phyloP scores from a whole-genome alignment of 2,113 vertebrate species.

The Mormyrus lacerda region DNA sequence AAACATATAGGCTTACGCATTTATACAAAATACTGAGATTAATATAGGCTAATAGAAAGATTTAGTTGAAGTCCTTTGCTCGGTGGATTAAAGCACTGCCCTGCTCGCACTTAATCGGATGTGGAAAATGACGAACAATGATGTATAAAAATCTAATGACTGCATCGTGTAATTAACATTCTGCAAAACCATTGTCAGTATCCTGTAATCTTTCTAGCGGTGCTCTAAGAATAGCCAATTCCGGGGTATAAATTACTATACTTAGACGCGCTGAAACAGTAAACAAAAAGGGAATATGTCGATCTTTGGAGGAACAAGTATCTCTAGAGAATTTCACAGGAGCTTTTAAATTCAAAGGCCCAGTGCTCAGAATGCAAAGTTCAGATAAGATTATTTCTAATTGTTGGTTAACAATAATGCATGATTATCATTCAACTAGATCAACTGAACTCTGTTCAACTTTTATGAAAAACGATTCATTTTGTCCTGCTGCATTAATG shows the following conservation, averaged over 20 bases:
- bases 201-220: constrained; percentile 35
- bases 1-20: not conserved
- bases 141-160: constrained; percentile 35
- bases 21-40: not conserved
- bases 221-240: constrained; percentile 46
- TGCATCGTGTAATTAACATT: constrained; percentile 32
- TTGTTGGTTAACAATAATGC: not conserved
- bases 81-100: not conserved
- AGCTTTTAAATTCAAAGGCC: not conserved
- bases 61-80: not conserved
- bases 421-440: not conserved
- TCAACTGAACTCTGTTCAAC: not conserved
- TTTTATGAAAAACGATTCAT: not conserved
- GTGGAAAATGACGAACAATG: not conserved
- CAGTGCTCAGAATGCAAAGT: not conserved
- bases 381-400: constrained; percentile 1
- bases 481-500: not conserved
- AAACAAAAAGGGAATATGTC: constrained; percentile 10
- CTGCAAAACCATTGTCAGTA: constrained; percentile 52
- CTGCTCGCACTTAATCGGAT: not conserved
- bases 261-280: constrained; percentile 44
- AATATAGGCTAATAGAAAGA: not conserved
- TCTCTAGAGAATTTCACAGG: constrained; percentile 16
- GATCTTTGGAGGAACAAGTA: constrained; percentile 26
- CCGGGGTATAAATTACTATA: constrained; percentile 36